phyloP scores from a whole-genome alignment of 2,888 invertebrate species.

The Lasius fuliginosus region DNA sequence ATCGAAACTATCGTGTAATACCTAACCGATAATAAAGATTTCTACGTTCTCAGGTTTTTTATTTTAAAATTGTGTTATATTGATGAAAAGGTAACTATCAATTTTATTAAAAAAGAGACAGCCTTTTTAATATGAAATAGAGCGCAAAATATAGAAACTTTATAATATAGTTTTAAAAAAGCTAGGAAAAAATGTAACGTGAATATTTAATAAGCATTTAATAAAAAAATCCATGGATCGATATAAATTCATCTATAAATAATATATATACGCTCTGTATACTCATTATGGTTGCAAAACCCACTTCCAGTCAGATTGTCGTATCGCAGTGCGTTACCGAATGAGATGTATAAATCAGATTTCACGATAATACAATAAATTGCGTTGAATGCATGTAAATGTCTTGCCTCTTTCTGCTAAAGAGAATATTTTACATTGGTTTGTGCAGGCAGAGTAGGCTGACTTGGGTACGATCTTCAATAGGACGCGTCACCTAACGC shows the following conservation, averaged over 20 bases:
- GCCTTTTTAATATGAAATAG: neutral
- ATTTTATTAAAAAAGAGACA: neutral
- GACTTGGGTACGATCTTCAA: conserved; percentile 28
- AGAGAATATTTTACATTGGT: conserved; percentile 72
- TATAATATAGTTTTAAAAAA: neutral
- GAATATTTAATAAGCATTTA: neutral
- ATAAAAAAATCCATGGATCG: neutral
- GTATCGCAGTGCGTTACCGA: conserved; percentile 11
- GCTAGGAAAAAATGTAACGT: neutral
- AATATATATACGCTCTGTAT: neutral
- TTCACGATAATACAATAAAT: conserved; percentile 80
- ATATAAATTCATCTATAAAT: neutral
- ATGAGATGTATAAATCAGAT: conserved; percentile 76
- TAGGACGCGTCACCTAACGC: conserved; percentile 38
- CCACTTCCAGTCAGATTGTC: conserved; percentile 11
- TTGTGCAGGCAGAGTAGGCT: conserved; percentile 30
- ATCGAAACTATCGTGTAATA: conserved; percentile 74
- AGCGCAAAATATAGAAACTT: neutral
- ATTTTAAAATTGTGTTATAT: neutral
- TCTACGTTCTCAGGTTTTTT: conserved; percentile 48
- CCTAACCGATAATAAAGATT: conserved; percentile 69
- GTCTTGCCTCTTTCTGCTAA: conserved; percentile 64
- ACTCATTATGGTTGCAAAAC: conserved; percentile 26
- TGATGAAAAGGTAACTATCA: neutral
- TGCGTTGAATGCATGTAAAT: conserved; percentile 77